phyloP scores from a whole-genome alignment of 53 echinoderm and acorn worm species.

The Stichopus horrens region DNA sequence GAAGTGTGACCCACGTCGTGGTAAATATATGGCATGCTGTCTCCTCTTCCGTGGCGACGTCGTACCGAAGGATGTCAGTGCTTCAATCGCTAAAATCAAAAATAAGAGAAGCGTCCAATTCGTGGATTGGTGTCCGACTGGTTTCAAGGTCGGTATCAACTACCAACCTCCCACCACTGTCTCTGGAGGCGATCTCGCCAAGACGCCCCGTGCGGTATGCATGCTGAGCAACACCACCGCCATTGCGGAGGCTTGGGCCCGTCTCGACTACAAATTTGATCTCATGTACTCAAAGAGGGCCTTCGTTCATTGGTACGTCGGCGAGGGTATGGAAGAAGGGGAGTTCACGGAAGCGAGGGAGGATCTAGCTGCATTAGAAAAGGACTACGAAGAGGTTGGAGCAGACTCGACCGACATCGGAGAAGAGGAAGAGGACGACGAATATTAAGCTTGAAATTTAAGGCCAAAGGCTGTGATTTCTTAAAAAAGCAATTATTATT shows the following conservation, averaged over 20 bases:
- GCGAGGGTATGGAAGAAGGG: slow-evolving; percentile 3
- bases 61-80: slow-evolving; percentile 32
- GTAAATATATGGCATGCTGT: slow-evolving; percentile 2
- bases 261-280: slow-evolving; percentile 1
- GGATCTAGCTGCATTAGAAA: background rate
- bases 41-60: slow-evolving; percentile 18
- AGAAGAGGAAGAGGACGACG: background rate
- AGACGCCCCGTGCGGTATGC: slow-evolving; percentile 24
- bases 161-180: slow-evolving; percentile 44
- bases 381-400: slow-evolving; percentile 7
- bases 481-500: too few relatives aligned
- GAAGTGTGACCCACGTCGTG: background rate
- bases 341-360: background rate
- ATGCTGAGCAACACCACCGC: background rate
- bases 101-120: slow-evolving; percentile 32
- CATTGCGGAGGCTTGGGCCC: slow-evolving; percentile 6
- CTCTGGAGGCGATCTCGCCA: slow-evolving; percentile 31
- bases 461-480: too few relatives aligned
- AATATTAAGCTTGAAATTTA: background rate
- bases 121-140: slow-evolving; percentile 39
- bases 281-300: slow-evolving; percentile 9
- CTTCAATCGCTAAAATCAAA: slow-evolving; percentile 26
- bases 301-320: slow-evolving; percentile 10
- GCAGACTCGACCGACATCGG: background rate
- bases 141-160: slow-evolving; percentile 45